phyloP scores from a whole-genome alignment of 2,113 vertebrate genomes.

The Oncorhynchus gorbuscha region DNA sequence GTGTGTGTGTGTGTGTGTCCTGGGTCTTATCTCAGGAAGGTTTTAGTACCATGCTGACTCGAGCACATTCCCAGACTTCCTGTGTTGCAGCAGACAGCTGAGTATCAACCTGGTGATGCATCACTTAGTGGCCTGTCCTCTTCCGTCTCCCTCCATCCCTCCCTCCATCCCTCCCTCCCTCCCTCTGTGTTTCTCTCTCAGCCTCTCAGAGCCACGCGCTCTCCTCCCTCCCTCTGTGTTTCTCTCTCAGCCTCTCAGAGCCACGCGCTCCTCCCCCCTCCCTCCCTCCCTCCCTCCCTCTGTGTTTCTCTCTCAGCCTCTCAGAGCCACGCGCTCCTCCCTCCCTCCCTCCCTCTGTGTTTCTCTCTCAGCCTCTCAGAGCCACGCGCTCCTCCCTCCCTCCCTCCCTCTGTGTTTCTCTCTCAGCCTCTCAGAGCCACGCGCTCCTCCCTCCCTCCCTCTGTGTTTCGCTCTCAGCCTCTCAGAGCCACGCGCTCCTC shows the following conservation, averaged over 20 bases:
- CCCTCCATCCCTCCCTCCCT: too few relatives aligned
- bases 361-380: too few relatives aligned
- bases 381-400: too few relatives aligned
- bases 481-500: too few relatives aligned
- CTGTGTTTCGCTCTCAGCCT: too few relatives aligned
- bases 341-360: neutral
- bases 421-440: too few relatives aligned
- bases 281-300: neutral
- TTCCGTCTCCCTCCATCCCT: neutral
- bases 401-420: too few relatives aligned
- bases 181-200: neutral
- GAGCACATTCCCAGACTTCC: slow-evolving; percentile 59
- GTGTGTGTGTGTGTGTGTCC: slow-evolving; percentile 18
- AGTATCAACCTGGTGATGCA: slow-evolving; percentile 61
- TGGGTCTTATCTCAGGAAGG: slow-evolving; percentile 33
- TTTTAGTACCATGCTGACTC: slow-evolving; percentile 53
- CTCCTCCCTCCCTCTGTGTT: neutral
- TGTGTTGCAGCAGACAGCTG: slow-evolving; percentile 51
- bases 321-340: rapidly evolving
- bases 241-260: too few relatives aligned
- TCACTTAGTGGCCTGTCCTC: slow-evolving; percentile 28
- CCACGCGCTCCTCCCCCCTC: neutral
- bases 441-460: rapidly evolving
- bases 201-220: too few relatives aligned
- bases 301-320: too few relatives aligned